phyloP scores from a whole-genome alignment of 2,113 vertebrate species.

The Meleagris gallopavo region DNA sequence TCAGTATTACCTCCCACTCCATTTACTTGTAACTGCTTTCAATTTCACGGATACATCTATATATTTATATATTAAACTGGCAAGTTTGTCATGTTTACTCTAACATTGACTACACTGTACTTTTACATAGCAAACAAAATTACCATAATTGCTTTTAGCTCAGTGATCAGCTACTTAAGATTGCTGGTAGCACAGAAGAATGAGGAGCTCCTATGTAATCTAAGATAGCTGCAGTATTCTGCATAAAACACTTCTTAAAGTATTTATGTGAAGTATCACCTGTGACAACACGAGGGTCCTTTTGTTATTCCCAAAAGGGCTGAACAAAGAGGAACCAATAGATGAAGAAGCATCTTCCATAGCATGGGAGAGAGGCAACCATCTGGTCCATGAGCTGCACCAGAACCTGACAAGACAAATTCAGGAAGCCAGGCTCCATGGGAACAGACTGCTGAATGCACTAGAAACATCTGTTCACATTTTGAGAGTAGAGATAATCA shows the following conservation, averaged over 20 bases:
- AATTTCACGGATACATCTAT: background rate
- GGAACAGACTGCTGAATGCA: background rate
- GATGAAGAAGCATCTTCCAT: background rate
- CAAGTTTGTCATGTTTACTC: background rate
- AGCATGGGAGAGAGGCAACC: background rate
- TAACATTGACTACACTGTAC: background rate
- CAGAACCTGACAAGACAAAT: rapidly evolving
- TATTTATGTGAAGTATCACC: background rate
- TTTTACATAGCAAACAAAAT: background rate
- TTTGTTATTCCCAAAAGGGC: background rate
- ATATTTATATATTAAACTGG: background rate
- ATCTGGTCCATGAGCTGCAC: background rate
- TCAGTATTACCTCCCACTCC: background rate
- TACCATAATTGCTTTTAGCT: background rate
- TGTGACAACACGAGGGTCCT: background rate
- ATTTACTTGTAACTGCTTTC: background rate
- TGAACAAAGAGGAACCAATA: background rate
- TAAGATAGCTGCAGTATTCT: background rate
- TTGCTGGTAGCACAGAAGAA: background rate
- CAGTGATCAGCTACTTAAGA: background rate
- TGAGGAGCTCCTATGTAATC: background rate
- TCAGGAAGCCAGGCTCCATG: background rate
- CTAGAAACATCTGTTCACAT: background rate
- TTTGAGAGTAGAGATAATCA: background rate
- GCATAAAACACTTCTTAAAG: background rate